Percentiles rank a stretch among this genome's conserved stretches.
phyloP scores from a whole-genome alignment of 2,797 vertebrate species.

The Cossypha heuglini region DNA sequence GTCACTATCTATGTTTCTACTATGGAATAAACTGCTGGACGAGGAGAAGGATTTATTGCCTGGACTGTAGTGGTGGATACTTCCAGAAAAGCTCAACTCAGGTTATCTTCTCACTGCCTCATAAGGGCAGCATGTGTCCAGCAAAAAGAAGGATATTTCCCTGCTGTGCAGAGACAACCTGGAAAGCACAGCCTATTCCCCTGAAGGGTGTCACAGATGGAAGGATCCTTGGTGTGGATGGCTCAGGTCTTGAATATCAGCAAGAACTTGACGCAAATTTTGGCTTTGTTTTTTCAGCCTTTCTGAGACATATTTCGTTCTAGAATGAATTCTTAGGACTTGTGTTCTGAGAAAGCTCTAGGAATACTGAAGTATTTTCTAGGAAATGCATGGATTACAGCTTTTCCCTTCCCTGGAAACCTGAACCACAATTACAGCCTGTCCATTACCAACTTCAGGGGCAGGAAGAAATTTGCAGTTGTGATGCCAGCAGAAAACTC shows the following conservation, averaged over 20 bases:
- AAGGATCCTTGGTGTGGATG: background rate
- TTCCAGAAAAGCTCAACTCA: background rate
- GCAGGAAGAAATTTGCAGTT: background rate
- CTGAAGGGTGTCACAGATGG: background rate
- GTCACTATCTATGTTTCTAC: background rate
- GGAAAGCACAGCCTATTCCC: background rate
- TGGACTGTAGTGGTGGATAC: background rate
- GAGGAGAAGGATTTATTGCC: slow-evolving; percentile 17
- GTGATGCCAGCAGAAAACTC: background rate
- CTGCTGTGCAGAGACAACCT: background rate
- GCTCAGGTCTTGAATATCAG: background rate
- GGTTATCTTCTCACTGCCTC: background rate
- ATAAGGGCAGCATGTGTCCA: background rate
- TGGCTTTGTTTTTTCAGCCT: background rate
- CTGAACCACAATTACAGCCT: background rate
- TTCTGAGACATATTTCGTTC: background rate
- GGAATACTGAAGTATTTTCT: background rate
- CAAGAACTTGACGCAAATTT: background rate
- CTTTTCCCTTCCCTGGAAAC: background rate
- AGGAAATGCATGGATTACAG: background rate
- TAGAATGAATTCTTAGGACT: background rate
- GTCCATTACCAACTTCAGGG: background rate
- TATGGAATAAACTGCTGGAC: background rate
- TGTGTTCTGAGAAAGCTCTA: background rate
- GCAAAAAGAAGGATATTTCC: background rate